Base-by-base conservation (phyloP, 2,797 vertebrate species). In the Selene dorsalis region DNA sequence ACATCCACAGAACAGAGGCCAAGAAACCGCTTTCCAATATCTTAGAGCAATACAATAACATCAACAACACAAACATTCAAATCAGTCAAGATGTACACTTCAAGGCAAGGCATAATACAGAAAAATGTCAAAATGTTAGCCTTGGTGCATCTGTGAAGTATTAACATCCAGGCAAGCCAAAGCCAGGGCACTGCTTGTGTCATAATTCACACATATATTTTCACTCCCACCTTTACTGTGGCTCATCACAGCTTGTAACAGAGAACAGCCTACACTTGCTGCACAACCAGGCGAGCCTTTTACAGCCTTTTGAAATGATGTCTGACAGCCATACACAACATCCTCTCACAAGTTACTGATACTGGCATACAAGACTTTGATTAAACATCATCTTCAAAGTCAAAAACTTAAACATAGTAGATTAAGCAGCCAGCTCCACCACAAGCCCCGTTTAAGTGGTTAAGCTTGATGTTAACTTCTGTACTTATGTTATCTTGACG, bases 161-260 rank as follows among this genome's bases (percentile, higher is more conserved):
- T 30, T 35, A 77, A 65, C 70, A 85, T 83, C 53, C 56, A 60
- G 55, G 73, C 64, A 35, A 62, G 58, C 71, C 74, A 69, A 61
- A 92, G 84, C 79, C 82, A 81, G 88, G 84, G 59, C 83, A 79
- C 73, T 47, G 75, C 72, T 81, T 83, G 83, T 87, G 88, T 90
- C 88, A 93, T 86, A 79, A 84, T 90, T 91, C 90, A 91, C 91
- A 92, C 92, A 88, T 88, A 66, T 62, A 90, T 90, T 67, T 87
- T 91, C 88, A 86, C 91, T 90, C 90, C 93, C 91, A 93, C 92
- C 90, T 93, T 88, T 87, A 81, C 87, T 86, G 77, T 86, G 85
- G 90, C 88, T 92, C 89, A 91, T 92, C 85, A 3, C 68, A 65
- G 87, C 85, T 85, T 81, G 87, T 80, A 88, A 78, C 79, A 62